These are phyloP conservation scores for Volucella bombylans DNA, from an alignment of 2,888 invertebrate genomes.

Conservation along the genomic window DNA sequence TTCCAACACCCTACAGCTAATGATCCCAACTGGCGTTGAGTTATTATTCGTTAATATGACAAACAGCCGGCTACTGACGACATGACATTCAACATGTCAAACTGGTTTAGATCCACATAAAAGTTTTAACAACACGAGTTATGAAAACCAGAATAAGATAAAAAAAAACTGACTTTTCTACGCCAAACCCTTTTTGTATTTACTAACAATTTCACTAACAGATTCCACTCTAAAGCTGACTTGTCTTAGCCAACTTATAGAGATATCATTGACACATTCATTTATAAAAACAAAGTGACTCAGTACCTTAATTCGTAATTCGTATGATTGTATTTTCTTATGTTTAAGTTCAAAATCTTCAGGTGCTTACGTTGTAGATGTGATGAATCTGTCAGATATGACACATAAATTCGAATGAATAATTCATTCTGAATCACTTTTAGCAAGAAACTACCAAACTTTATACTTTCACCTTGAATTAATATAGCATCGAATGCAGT, in stretches of 20 bases:
- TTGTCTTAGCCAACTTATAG: no score
- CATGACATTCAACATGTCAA: background rate
- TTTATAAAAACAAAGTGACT: conserved; percentile 28
- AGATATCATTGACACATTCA: no score
- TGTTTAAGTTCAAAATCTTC: conserved; percentile 19
- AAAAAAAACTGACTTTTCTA: conserved; percentile 1
- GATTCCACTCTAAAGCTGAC: no score
- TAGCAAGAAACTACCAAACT: background rate
- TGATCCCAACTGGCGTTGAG: background rate
- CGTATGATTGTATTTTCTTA: background rate
- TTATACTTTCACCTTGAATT: conserved; percentile 27
- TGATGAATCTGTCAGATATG: conserved; percentile 6
- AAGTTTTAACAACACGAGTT: background rate
- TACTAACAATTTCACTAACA: no score
- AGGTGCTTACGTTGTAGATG: conserved; percentile 11
- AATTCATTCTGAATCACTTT: conserved; percentile 32
- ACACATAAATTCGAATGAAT: conserved; percentile 5
- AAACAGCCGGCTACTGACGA: conserved; percentile 6
- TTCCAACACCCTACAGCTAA: no score
- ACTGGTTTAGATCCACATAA: conserved; percentile 22
- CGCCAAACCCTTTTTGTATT: background rate
- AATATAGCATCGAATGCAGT: conserved; percentile 25
- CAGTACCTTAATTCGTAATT: conserved; percentile 23
- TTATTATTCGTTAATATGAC: background rate
- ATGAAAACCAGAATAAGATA: background rate